Evolutionary conservation across 2,113 vertebrate species (phyloP).

Genomic region (Hyla sarda): DNA sequence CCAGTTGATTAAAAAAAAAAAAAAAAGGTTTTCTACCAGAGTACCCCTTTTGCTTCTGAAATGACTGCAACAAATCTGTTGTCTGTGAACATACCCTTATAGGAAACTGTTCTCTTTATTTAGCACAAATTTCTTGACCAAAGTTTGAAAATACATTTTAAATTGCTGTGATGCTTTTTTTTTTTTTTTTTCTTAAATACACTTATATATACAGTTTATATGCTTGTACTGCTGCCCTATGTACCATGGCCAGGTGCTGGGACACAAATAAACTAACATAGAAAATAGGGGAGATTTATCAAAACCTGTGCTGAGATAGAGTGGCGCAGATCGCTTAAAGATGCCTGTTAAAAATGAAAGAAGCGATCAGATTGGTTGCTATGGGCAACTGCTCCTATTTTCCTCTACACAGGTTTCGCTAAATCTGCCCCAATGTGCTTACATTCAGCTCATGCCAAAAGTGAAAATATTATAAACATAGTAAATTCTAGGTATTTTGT

Average conservation of each 20-base stretch:
- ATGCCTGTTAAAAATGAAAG: too few relatives aligned
- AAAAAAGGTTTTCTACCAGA: too few relatives aligned
- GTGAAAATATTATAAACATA: neutral
- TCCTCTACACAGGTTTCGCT: too few relatives aligned
- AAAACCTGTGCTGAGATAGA: too few relatives aligned
- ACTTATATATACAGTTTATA: neutral
- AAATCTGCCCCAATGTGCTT: too few relatives aligned
- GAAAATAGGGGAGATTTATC: too few relatives aligned
- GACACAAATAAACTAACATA: too few relatives aligned
- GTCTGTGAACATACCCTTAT: neutral
- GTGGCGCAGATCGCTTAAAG: too few relatives aligned
- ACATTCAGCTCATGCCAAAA: constrained; percentile 24
- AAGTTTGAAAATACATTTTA: neutral
- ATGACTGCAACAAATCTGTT: neutral
- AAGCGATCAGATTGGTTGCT: too few relatives aligned
- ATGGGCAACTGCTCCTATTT: too few relatives aligned
- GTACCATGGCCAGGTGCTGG: neutral
- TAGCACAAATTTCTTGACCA: neutral
- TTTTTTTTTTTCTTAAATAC: neutral
- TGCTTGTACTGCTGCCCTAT: neutral
- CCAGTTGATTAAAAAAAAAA: too few relatives aligned
- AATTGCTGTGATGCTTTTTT: neutral
- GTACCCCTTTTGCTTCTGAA: too few relatives aligned
- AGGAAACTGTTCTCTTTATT: neutral
- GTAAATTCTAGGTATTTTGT: neutral